Evolutionary conservation across 1,140 invertebrate genomes (phyloP), one percentile per base, ranked within the genome.

Genomic region (Luehdorfia chinensis): DNA sequence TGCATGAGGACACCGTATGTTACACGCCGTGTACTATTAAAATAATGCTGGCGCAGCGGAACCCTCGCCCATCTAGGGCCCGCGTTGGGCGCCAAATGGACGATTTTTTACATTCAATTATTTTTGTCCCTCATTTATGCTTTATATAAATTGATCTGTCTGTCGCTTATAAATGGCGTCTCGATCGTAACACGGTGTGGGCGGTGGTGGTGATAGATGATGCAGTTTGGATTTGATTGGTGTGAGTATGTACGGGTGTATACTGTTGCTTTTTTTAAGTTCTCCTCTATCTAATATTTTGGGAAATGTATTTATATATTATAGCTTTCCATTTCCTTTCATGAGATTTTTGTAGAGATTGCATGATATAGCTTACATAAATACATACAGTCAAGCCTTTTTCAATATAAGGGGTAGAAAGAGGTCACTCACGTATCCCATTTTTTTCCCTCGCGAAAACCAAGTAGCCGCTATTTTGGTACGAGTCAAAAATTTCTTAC

Each of bases 61-160:
- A 45, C 61, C 68, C 67, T 47, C 36, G 18, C 27, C 19, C n/a
- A 18, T 13, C 12, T 27, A 27, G 9, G 57, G 56, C 61, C 66
- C 62, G 52, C 36, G 34, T 39, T 61, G 59, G 61, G 62, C 54
- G 55, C 62, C 63, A 75, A 72, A 73, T 63, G 63, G 62, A 44
- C 67, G 62, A 76, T 81, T 84, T 84, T 81, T 84, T 78, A 75
- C 69, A 78, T 79, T 80, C 80, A 80, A 84, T 84, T 75, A 81
- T 72, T 65, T 64, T 59, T 73, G 65, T 75, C 74, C 75, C 76
- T 64, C 64, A 58, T 66, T 75, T 73, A 59, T 59, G 59, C 58
- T 76, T 54, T 81, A 76, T 81, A 81, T 84, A 79, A 79, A 80
- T 84, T 78, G 71, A 58, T 75, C 74, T 75, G 68, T 78, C 76